Conservation (phyloP, 2,113 vertebrate species). For the Scalopus aquaticus region DNA sequence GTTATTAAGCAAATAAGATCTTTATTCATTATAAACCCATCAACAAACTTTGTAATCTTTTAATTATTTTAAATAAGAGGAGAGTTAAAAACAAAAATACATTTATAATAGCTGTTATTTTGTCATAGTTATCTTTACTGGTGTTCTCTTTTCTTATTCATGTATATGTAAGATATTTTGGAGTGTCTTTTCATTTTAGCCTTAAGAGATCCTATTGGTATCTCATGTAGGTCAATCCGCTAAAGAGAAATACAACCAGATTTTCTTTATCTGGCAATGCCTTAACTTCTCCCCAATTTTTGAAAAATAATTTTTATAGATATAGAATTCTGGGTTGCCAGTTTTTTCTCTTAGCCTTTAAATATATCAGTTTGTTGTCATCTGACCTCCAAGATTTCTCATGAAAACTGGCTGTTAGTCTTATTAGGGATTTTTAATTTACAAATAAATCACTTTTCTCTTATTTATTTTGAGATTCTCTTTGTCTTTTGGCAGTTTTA, state of each 20-base stretch:
- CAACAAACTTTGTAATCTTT: not conserved
- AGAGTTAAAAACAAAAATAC: not conserved
- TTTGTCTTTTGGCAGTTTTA: not conserved
- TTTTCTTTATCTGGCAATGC: not conserved
- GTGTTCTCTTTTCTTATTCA: not conserved
- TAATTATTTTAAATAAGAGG: not conserved
- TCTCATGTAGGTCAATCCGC: not conserved
- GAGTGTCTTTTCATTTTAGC: not conserved
- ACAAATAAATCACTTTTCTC: not conserved
- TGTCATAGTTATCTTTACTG: not conserved
- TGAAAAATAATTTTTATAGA: not conserved
- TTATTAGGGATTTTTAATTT: not conserved
- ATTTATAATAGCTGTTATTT: not conserved
- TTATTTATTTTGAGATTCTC: constrained; percentile 15
- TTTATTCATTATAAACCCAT: not conserved
- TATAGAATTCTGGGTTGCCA: not conserved
- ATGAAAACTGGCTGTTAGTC: not conserved
- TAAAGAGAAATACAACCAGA: not conserved
- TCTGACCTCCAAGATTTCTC: not conserved
- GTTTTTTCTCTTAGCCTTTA: not conserved
- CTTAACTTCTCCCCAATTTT: not conserved
- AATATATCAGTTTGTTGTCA: not conserved
- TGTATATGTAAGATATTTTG: not conserved
- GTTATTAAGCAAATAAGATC: not conserved
- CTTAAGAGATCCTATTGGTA: not conserved